Evolutionary conservation across 2,888 invertebrate genomes (phyloP), one percentile per base, ranked within the genome.

Genomic region (Glyphotaelius pellucidus): DNA sequence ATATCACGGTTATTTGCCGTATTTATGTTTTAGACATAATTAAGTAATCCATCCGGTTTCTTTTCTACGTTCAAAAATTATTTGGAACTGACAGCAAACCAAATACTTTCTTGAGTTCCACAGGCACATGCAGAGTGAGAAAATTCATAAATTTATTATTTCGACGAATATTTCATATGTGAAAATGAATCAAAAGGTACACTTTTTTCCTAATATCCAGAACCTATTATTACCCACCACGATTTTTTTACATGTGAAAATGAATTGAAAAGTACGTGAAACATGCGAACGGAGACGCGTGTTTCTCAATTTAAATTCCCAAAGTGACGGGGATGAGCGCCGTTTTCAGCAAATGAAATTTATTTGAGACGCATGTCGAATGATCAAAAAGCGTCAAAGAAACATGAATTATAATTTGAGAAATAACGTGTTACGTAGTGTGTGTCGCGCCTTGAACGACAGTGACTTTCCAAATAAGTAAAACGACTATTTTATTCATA

Each of bases 331-430:
- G 32, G 81, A 32, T 32, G 30, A 81, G 30, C 81, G 31, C 32
- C 81, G 31, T 67, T 67, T 67, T 81, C 81, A 32, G 31, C 30
- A 81, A 81, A 81, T 81, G 30, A 81, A 81, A 32, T 81, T 81
- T 81, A 81, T 81, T 81, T 31, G 81, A 81, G 31, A 81, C 81
- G 81, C 81, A 32, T 32, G 30, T 81, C 32, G 32, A 81, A 81
- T 81, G 81, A 81, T 81, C 81, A 81, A 81, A 81, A 81, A 32
- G 81, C 81, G 30, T 81, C 81, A 81, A 81, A 81, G 81, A 31
- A 81, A 81, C 32, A 81, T 81, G 67, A 81, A 32, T 81, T 19
- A 81, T 81, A 32, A 32, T 81, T 81, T 81, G 32, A 32, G 19
- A 81, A 31, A 81, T 81, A 81, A 81, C 15, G 81, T 81, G 30